Evolutionary conservation across 2,113 vertebrate species (phyloP).

Genomic region (Hemibagrus wyckioides): DNA sequence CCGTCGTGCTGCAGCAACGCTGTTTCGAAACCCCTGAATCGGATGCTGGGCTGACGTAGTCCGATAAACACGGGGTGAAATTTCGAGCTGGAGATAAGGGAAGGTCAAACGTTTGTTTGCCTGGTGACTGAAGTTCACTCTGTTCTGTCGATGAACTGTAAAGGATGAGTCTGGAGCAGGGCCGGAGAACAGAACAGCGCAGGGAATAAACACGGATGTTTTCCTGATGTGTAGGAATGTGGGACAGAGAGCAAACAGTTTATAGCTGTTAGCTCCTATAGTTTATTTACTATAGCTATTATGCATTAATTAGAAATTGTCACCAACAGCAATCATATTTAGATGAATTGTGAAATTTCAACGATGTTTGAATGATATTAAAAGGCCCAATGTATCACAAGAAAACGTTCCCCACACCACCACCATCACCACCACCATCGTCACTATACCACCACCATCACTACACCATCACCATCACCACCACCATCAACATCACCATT

Average conservation of each 20-base stretch:
- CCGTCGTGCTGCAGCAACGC: conserved; percentile 14
- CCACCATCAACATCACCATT: no score
- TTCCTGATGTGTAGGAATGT: neutral
- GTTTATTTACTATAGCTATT: no score
- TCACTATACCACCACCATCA: neutral
- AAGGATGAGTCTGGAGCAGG: conserved; percentile 5
- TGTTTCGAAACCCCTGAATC: conserved; percentile 48
- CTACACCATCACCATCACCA: no score
- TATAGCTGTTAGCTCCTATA: conserved; percentile 34
- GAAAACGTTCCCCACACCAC: neutral
- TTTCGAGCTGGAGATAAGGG: conserved; percentile 44
- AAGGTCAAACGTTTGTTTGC: conserved; percentile 51
- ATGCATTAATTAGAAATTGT: no score
- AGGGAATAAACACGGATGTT: conserved; percentile 33
- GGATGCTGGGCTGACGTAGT: conserved; percentile 50
- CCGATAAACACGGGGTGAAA: conserved; percentile 42
- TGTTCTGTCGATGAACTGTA: conserved; percentile 29
- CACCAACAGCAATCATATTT: no score
- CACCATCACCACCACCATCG: no score
- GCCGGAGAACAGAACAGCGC: neutral
- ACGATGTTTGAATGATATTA: neutral
- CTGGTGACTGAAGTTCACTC: conserved; percentile 3
- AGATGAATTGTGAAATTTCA: neutral
- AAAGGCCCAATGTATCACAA: neutral
- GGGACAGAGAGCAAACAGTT: no score